phyloP scores from a whole-genome alignment of 2,797 vertebrate genomes.

The Sandelia bainsii region DNA sequence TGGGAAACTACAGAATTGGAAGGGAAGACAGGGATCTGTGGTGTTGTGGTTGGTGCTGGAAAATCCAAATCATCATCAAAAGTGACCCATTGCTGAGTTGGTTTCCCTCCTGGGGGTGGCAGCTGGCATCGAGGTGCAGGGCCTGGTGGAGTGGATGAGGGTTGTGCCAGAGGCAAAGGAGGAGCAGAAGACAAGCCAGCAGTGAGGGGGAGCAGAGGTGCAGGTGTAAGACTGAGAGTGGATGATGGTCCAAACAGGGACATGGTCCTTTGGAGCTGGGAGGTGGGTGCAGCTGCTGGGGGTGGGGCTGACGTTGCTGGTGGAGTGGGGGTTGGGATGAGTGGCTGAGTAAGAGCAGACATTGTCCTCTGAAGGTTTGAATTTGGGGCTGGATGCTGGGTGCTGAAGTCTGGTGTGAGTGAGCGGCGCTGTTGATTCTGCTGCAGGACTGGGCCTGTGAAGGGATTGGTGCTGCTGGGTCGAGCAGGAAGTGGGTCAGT shows the following conservation, averaged over 20 bases:
- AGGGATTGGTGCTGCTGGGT: conserved; percentile 86
- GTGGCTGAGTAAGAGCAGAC: conserved; percentile 63
- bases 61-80: conserved; percentile 89
- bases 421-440: conserved; percentile 82
- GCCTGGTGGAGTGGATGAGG: conserved; percentile 56
- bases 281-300: conserved; percentile 16
- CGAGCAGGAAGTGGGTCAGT: conserved; percentile 77
- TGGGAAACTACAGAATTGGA: conserved; percentile 59
- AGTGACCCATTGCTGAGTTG: conserved; percentile 92
- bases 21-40: conserved; percentile 45
- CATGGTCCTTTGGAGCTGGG: conserved; percentile 63
- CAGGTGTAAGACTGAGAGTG: conserved; percentile 42
- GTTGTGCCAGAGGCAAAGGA: conserved; percentile 47
- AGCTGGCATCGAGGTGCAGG: conserved; percentile 46
- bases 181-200: conserved; percentile 37
- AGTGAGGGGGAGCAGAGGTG: conserved; percentile 39
- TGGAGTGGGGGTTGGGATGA: conserved; percentile 55
- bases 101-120: conserved; percentile 62
- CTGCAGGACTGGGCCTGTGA: conserved; percentile 74
- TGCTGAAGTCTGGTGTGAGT: conserved; percentile 75
- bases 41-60: conserved; percentile 59
- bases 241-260: conserved; percentile 60
- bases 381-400: conserved; percentile 54
- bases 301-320: conserved; percentile 22
- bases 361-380: conserved; percentile 71